These are phyloP conservation scores for Meliscaeva auricollis DNA, from an alignment of 2,888 invertebrate species.

Conservation along the genomic window DNA sequence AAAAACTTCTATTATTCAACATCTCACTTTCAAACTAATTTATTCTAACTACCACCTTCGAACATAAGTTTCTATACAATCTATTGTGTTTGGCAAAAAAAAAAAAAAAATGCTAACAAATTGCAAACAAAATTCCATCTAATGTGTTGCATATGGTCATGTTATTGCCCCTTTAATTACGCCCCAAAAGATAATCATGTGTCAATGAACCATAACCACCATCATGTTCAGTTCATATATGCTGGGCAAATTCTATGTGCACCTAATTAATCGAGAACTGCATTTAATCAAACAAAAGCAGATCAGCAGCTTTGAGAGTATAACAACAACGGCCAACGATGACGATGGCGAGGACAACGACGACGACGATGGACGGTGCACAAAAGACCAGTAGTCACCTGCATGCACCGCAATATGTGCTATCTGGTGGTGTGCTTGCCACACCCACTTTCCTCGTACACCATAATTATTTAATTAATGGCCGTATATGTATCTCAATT, in stretches of 20 bases:
- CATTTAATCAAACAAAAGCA: slow-evolving; percentile 68
- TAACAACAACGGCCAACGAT: not conserved
- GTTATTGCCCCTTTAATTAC: slow-evolving; percentile 56
- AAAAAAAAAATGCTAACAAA: too few relatives aligned
- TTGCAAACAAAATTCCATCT: slow-evolving; percentile 24
- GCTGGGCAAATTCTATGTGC: slow-evolving; percentile 37
- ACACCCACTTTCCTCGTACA: slow-evolving; percentile 57
- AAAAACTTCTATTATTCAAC: slow-evolving; percentile 5
- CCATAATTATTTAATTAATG: slow-evolving; percentile 72
- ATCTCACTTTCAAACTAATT: slow-evolving; percentile 13
- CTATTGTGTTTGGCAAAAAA: slow-evolving; percentile 6
- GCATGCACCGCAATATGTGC: slow-evolving; percentile 39
- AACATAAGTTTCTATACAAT: not conserved
- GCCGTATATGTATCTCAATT: slow-evolving; percentile 50
- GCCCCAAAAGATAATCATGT: slow-evolving; percentile 57
- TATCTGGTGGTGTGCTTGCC: slow-evolving; percentile 46
- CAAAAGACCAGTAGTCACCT: slow-evolving; percentile 69
- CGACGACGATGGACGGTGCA: slow-evolving; percentile 7
- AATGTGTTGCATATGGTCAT: slow-evolving; percentile 53
- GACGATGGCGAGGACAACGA: not conserved
- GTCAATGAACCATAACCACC: slow-evolving; percentile 69
- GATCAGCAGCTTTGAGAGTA: slow-evolving; percentile 49
- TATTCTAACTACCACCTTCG: not conserved
- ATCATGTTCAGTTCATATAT: not conserved
- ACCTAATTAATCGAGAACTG: slow-evolving; percentile 51